Evolutionary conservation across 2,888 invertebrate species (phyloP), one percentile per base, ranked within the genome.

Genomic region (Pimpla rufipes): DNA sequence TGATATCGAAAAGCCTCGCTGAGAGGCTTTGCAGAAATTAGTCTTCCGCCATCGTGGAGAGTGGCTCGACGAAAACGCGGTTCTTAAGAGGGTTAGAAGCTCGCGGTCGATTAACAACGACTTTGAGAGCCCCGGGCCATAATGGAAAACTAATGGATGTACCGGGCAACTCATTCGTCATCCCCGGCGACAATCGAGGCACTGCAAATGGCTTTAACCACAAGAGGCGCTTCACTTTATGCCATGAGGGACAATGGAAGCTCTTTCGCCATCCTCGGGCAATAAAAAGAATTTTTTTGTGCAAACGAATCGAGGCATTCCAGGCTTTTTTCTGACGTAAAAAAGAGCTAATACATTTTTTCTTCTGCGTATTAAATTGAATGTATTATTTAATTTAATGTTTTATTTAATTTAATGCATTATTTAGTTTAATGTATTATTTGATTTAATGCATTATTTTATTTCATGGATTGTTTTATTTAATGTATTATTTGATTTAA

Each of bases 61-160:
- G 23, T 7, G 29, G 55, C 11, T 6, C 35, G 18, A 42, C 40
- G 45, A 45, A 76, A 76, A 66, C 13, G 42, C 45, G 13, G 37
- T 42, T 37, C n/a, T 29, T 18, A 37, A 16, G 18, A 21, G 40
- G 5, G 2, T 42, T n/a, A n/a, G 42, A 23, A 42, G 21, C n/a
- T 55, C 57, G 57, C 16, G 16, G 40, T 57, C 71, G n/a, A 57
- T 71, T 11, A 45, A 23, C 16, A 55, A 21, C 29, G 29, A n/a
- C 16, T 2, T n/a, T 21, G 8, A 8, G 21, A 42, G 42, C 57
- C 21, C 11, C n/a, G 11, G 21, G 21, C 6, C 21, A 10, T 55
- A 70, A 70, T 70, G 40, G 70, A 55, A 70, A 70, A 21, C 16
- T 55, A 40, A 70, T 70, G 70, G 18, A 18, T 1, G 35, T 1